Conservation (phyloP, 2,797 vertebrate genomes). For the Hylomyscus alleni region DNA sequence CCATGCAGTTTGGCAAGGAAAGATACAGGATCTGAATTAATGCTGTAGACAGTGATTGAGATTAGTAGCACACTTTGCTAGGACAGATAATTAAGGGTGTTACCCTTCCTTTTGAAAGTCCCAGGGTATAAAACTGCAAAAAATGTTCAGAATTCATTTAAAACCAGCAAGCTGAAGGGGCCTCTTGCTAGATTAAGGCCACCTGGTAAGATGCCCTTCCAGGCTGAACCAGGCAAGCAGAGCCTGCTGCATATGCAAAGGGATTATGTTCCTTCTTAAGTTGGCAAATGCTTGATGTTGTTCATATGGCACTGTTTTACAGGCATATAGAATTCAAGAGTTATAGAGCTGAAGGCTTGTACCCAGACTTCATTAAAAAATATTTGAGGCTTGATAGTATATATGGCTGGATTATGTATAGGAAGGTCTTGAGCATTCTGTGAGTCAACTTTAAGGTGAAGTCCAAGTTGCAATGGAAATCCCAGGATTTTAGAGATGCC, state of each 20-base stretch:
- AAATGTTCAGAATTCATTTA: not conserved
- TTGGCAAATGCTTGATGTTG: not conserved
- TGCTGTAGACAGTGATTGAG: too few relatives aligned
- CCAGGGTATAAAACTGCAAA: not conserved
- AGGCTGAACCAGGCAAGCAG: not conserved
- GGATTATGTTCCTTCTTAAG: not conserved
- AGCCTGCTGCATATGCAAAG: not conserved
- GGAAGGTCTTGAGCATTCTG: not conserved
- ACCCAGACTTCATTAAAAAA: not conserved
- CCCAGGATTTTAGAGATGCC: not conserved
- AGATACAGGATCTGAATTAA: not conserved
- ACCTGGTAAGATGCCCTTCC: too few relatives aligned
- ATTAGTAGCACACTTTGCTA: not conserved
- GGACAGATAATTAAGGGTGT: not conserved
- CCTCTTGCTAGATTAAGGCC: not conserved
- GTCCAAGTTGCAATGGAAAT: not conserved
- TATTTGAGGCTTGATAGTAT: not conserved
- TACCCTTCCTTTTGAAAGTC: not conserved
- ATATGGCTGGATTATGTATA: not conserved
- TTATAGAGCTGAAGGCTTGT: not conserved
- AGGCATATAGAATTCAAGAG: not conserved
- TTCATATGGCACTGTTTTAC: not conserved
- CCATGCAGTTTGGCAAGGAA: not conserved
- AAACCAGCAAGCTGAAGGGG: not conserved
- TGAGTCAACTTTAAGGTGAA: not conserved